Base-by-base conservation (phyloP, 2,888 invertebrate species). In the Parelbella ahira region DNA sequence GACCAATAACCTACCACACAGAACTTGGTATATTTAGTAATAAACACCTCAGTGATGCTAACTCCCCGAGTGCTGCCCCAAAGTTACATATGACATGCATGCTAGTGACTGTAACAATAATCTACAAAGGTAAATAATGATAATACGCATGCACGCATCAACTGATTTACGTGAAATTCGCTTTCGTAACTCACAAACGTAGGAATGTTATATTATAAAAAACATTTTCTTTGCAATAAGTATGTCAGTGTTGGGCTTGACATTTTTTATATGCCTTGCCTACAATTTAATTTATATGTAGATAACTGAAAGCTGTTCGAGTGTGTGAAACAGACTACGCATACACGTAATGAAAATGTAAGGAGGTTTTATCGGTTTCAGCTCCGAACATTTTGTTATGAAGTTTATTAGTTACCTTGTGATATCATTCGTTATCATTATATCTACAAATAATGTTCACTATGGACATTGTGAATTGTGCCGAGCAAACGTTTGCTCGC, bases 361-460 rank as follows among this genome's bases (percentile, higher is more conserved):
- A 10, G 25, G 13, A 20, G 32, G 32, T 29, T 24, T n/a, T 30
- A 23, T 29, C 28, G 15, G 13, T 7, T 11, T 24, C 32, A 32
- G 21, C 44, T 25, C 37, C 18, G 41, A 39, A 32, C 32, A 37
- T 33, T 44, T 45, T 45, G 36, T 44, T 48, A 34, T 39, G 33
- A 42, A 46, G 44, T 65, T 63, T 65, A 69, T 73, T 71, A 59
- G 64, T 64, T 74, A 64, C 72, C 67, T 72, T 68, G 72, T 66
- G 80, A 68, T 82, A 82, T 71, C 77, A 62, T 54, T 53, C 61
- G 61, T 83, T 84, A 84, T 84, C 86, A 73, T 55, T 76, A 62
- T 77, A 77, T 79, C 78, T 73, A 75, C 72, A 75, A 72, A 70
- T 72, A 68, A 56, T 69, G 63, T 73, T 81, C 71, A 80, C 67